Evolutionary conservation across 2,888 invertebrate species (phyloP).

Genomic region (Sepiola atlantica): DNA sequence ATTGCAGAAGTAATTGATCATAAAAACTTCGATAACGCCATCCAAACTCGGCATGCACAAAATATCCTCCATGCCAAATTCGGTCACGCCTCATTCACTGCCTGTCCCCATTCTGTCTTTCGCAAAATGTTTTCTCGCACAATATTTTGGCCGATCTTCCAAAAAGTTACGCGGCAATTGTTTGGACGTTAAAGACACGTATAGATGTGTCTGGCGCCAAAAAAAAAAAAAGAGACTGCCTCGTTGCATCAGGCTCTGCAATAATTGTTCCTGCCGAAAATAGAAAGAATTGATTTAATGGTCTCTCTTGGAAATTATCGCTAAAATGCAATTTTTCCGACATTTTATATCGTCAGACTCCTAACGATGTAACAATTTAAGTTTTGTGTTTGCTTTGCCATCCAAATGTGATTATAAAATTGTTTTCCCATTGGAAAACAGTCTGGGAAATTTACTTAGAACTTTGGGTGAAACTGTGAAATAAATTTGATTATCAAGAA

Average conservation of each 20-base stretch:
- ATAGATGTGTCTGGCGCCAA: background rate
- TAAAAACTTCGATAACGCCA: background rate
- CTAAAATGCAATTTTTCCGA: background rate
- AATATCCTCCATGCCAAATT: background rate
- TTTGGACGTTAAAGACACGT: background rate
- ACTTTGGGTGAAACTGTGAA: background rate
- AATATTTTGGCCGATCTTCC: background rate
- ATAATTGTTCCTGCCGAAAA: background rate
- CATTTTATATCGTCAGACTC: no score
- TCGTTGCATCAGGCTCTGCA: background rate
- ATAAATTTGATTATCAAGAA: background rate
- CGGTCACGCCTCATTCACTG: background rate
- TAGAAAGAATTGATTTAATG: background rate
- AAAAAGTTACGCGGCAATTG: background rate
- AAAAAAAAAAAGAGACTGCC: background rate
- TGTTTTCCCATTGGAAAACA: no score
- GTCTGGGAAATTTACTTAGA: background rate
- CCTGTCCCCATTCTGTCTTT: background rate
- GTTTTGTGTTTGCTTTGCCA: no score
- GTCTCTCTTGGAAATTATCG: background rate
- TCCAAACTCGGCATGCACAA: background rate
- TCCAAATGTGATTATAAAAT: no score
- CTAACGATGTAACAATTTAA: no score
- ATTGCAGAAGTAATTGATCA: background rate
- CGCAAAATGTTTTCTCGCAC: background rate